Evolutionary conservation across 2,888 invertebrate species (phyloP).

Genomic region (Julus scandinavius): DNA sequence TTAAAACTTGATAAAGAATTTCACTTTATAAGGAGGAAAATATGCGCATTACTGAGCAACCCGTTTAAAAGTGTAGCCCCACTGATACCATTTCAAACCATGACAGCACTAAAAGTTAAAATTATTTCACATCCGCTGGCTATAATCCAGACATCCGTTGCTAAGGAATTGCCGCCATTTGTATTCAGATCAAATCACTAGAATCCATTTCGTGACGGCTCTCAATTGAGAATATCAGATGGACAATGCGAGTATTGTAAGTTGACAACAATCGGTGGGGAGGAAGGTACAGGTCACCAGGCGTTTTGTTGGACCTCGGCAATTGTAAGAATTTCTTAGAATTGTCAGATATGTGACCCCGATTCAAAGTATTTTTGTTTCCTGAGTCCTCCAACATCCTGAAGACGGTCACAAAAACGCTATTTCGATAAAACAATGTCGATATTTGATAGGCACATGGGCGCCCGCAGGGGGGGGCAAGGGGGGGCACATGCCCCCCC

Average conservation of each 20-base stretch:
- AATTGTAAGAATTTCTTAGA: not conserved
- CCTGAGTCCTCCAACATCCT: not conserved
- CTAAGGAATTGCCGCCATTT: not conserved
- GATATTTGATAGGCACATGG: too few species aligned
- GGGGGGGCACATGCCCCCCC: too few species aligned
- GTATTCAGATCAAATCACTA: not conserved
- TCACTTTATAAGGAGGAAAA: not conserved
- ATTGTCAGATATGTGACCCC: not conserved
- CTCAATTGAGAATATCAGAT: not conserved
- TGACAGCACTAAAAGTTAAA: not conserved
- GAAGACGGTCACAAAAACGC: too few species aligned
- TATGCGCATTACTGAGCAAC: not conserved
- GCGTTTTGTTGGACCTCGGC: not conserved
- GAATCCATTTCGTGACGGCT: not conserved
- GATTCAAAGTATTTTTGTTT: not conserved
- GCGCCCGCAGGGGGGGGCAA: too few species aligned
- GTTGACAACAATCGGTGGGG: not conserved
- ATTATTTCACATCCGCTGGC: conserved; percentile 27
- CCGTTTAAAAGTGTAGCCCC: not conserved
- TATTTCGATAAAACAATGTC: too few species aligned
- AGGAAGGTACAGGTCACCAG: not conserved
- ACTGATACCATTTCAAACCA: not conserved
- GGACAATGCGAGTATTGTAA: not conserved
- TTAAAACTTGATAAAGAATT: not conserved
- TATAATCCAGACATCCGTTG: conserved; percentile 6